phyloP scores from a whole-genome alignment of 2,113 vertebrate species.

The Alexandromys fortis region DNA sequence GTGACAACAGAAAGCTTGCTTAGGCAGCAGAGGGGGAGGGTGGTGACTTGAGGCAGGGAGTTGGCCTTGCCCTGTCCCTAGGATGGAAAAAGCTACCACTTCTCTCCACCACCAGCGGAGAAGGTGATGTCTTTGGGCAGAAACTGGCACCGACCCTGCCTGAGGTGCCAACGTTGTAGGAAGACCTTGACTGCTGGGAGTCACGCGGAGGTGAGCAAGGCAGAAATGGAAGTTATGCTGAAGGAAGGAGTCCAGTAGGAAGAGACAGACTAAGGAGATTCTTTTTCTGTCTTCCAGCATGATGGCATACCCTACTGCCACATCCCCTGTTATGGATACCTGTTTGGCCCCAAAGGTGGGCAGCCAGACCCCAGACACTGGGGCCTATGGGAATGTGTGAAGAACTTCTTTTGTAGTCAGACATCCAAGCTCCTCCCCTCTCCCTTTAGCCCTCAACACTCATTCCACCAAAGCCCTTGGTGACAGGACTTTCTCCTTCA shows the following conservation, averaged over 20 bases:
- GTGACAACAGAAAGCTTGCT: conserved; percentile 50
- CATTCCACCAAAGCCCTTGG: not conserved
- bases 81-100: not conserved
- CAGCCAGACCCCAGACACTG: conserved; percentile 38
- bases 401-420: conserved; percentile 26
- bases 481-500: conserved; percentile 66
- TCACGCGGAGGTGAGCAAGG: conserved; percentile 84
- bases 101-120: conserved; percentile 75
- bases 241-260: not conserved
- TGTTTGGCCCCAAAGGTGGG: conserved; percentile 88
- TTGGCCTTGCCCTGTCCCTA: conserved; percentile 6
- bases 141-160: conserved; percentile 88
- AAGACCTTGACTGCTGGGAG: conserved; percentile 86
- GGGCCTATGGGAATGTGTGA: conserved; percentile 23
- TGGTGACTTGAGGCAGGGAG: not conserved
- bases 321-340: conserved; percentile 87
- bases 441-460: not conserved
- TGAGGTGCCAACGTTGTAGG: conserved; percentile 86
- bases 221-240: not conserved
- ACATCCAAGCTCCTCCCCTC: not conserved
- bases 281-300: conserved; percentile 81
- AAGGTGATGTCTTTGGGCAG: conserved; percentile 85
- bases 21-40: not conserved
- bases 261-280: conserved; percentile 15
- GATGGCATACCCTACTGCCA: conserved; percentile 86